Evolutionary conservation across 1,140 invertebrate genomes (phyloP).

Genomic region (Achroia grisella): DNA sequence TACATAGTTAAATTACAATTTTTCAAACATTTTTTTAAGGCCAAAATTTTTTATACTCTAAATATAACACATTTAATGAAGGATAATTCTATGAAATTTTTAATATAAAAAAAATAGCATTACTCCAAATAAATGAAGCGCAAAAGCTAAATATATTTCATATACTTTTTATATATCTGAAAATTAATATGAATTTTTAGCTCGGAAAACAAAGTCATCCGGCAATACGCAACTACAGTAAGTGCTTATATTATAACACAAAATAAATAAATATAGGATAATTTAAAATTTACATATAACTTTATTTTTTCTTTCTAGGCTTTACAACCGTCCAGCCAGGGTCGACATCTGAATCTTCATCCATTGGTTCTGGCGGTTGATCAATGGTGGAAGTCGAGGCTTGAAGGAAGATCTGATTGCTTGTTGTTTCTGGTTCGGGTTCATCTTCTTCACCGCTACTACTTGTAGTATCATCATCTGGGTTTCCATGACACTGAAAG

Average conservation of each 20-base stretch:
- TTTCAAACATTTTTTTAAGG: no score
- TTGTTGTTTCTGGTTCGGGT: constrained; percentile 18
- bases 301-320: constrained; percentile 65
- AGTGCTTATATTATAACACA: no score
- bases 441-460: constrained; percentile 63
- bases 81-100: no score
- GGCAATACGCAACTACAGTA: not conserved
- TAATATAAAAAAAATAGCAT: no score
- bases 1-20: no score
- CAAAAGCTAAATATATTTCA: not conserved
- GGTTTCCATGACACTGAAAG: constrained; percentile 58
- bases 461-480: constrained; percentile 68
- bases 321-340: constrained; percentile 76
- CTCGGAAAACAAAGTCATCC: not conserved
- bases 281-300: not conserved
- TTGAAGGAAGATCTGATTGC: constrained; percentile 14
- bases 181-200: not conserved
- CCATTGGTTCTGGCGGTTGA: constrained; percentile 47
- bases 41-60: no score
- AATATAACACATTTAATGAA: no score
- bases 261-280: constrained; percentile 1
- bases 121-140: no score
- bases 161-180: not conserved
- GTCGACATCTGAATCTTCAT: constrained; percentile 75
- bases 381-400: constrained; percentile 28